Evolutionary conservation across 2,797 vertebrate genomes (phyloP), one percentile per base, ranked within the genome.

Genomic region (Pseudochaenichthys georgianus): DNA sequence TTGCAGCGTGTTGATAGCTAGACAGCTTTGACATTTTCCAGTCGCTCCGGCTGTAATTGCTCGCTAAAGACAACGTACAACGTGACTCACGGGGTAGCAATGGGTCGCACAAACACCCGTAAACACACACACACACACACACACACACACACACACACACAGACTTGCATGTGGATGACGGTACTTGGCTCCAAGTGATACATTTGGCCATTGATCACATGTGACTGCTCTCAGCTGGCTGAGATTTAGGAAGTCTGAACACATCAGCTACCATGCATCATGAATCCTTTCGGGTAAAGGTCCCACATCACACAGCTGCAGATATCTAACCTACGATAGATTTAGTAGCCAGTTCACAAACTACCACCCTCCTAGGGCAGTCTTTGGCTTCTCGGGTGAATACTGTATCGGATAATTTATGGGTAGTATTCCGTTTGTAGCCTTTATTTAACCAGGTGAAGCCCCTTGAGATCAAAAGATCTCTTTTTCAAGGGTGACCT

Each of bases 11-110:
- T 83, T 90, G 92, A 90, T 87, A 82, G 83, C 77, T 47, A 64
- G 88, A 90, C 64, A 84, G 79, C 83, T 77, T 61, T 94, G 93
- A 94, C 93, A 93, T 95, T 94, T 93, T 86, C 76, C 73, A 73
- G 82, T 86, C 76, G 38, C 81, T 84, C 82, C 78, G 82, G 73
- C 85, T 88, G 78, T 93, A 93, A 94, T 92, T 89, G 88, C 82
- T 87, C 62, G 65, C 90, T 92, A 92, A 94, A 93, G 88, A 93
- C 85, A 84, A 68, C 76, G 84, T 87, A 84, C 77, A 75, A 86
- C 65, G 84, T 73, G 81, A 90, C 81, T 84, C 73, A 54, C 81
- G 88, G 84, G 80, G 80, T 77, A 73, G 75, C 60, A 38, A 47
- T 67, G 80, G 81, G 86, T 73, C 52, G 42, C 58, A 41, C 28